phyloP scores from a whole-genome alignment of 2,888 invertebrate species.

The Aphidoletes aphidimyza region DNA sequence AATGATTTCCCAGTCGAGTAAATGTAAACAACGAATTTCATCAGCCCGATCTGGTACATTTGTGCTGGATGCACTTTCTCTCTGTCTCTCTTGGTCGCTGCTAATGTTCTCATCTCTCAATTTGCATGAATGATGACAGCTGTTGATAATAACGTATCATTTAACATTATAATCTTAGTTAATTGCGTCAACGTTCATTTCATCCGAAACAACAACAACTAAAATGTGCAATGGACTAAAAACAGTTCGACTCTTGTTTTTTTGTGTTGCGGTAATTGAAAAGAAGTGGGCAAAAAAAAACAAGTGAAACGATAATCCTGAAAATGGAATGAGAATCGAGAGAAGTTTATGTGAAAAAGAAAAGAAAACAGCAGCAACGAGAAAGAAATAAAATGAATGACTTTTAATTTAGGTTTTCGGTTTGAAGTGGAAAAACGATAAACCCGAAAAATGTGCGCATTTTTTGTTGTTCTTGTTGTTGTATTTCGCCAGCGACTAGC shows the following conservation, averaged over 20 bases:
- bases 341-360: background rate
- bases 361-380: background rate
- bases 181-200: conserved; percentile 22
- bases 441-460: background rate
- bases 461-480: too few relatives aligned
- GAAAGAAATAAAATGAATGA: conserved; percentile 3
- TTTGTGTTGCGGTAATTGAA: conserved; percentile 2
- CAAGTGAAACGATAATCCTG: background rate
- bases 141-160: background rate
- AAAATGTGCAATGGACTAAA: background rate
- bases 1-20: background rate
- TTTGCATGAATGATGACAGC: background rate
- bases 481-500: background rate
- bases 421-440: conserved; percentile 22
- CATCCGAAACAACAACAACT: background rate
- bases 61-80: background rate
- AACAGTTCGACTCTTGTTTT: background rate
- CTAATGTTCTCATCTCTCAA: background rate
- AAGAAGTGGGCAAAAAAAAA: background rate
- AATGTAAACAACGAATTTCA: background rate
- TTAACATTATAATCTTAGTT: background rate
- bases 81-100: background rate
- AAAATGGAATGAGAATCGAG: background rate
- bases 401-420: background rate
- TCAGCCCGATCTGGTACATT: background rate